Base-by-base conservation (phyloP, 1,140 invertebrate genomes). In the Orchestia grillus region DNA sequence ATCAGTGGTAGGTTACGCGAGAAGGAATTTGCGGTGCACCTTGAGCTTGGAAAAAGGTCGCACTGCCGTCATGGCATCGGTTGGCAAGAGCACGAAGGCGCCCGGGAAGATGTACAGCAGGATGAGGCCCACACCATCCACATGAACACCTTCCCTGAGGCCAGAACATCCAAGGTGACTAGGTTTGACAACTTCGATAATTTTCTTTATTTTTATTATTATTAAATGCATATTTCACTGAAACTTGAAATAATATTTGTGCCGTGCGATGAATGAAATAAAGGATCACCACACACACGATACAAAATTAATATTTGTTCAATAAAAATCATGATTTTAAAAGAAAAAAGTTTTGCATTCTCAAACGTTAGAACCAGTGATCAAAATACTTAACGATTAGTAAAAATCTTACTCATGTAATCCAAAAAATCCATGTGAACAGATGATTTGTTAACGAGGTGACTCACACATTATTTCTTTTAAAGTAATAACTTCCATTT, bases 101-200 rank as follows among this genome's bases (percentile, higher is more conserved):
- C 92, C 92, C 6, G 92, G 92, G 16, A 94, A 45, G 40, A 94
- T 94, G 44, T 16, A 94, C 43, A 94, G 44, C 43, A 94, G 16
- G 43, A 94, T 44, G 23, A 94, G 92, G 44, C 92, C 92, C 92
- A 94, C 92, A 47, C 92, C 92, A 94, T 94, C 92, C 43, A 94
- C 92, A 44, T 94, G 43, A 45, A 94, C 43, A 47, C 92, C 92
- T 40, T 94, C 92, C 92, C 92, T 94, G 92, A 23, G 36, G 36
- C 28, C 62, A 77, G 62, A 36, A 77, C 62, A 77, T 77, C 11
- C 62, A 77, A 77, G 28, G 62, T 77, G 15, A 77, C 36, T 8
- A 23, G 47, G 47, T 53, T 77, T 77, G 62, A 23, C 62, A 77
- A 36, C 36, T 6, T 19, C 6, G 47, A 77, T 36, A 77, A 28